phyloP scores from a whole-genome alignment of 2,113 vertebrate species.

The Aythya baeri region DNA sequence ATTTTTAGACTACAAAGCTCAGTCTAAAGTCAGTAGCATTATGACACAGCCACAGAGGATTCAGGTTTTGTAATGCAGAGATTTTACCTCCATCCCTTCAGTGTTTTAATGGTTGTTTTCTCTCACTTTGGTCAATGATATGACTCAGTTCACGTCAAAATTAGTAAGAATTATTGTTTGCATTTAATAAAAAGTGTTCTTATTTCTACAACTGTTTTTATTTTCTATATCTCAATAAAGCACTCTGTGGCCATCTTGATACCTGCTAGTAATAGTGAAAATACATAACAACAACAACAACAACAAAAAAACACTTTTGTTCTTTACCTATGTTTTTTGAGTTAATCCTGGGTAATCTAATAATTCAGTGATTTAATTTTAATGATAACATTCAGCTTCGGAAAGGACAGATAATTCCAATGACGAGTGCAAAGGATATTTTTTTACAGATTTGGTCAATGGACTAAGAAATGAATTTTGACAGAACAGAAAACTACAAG shows the following conservation, averaged over 20 bases:
- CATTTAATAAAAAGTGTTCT: background rate
- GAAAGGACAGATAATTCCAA: background rate
- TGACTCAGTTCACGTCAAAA: background rate
- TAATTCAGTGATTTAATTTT: background rate
- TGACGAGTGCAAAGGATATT: background rate
- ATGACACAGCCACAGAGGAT: background rate
- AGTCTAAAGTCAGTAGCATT: background rate
- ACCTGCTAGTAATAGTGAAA: background rate
- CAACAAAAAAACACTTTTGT: background rate
- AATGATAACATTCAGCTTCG: background rate
- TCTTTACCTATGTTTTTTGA: background rate
- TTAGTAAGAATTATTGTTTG: background rate
- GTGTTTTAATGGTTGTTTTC: background rate
- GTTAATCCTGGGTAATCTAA: background rate
- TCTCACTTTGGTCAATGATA: background rate
- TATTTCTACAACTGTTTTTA: background rate
- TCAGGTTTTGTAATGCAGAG: background rate
- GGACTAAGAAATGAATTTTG: background rate
- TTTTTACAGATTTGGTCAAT: background rate
- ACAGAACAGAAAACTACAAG: background rate
- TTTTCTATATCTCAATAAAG: background rate
- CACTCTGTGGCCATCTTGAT: background rate
- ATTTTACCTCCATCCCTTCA: background rate
- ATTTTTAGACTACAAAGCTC: background rate
- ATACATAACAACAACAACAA: background rate